Evolutionary conservation across 35 echinoderm and acorn worm species (phyloP), one percentile per base, ranked within the genome.

Genomic region (Ptychodera flava): DNA sequence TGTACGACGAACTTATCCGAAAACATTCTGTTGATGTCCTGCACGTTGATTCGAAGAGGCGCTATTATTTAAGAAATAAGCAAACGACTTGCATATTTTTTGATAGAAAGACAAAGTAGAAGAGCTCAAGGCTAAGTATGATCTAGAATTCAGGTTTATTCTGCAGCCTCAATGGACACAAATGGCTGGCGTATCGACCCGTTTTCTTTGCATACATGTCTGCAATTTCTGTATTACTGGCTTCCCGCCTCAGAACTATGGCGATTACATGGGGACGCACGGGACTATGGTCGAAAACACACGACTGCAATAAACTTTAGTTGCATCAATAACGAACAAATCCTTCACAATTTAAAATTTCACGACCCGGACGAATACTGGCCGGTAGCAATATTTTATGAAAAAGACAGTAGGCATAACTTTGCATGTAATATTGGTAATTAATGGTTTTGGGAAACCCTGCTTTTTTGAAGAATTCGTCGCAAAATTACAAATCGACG

Each of bases 141-240:
- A 64, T 64, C 6, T 12, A 22, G 45, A 64, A 64, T 64, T 64
- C 22, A 64, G 45, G 45, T 64, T 64, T 22, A 64, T 84, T 6
- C n/a, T 29, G 28, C 34, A 33, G 36, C 28, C 82, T 16, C 28
- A 86, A 76, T 78, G 75, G 29, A 77, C 87, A 31, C 34, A 28
- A 89, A 36, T 33, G 81, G 88, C 30, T 83, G 81, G 81, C 82
- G 34, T 14, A 83, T 83, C 36, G 79, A 29, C 1, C 80, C 88
- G 10, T 38, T 34, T 12, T 35, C 1, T 6, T 78, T 81, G 6
- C 78, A 35, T 12, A 35, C 78, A 27, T 82, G 87, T 45, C 78
- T 88, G 29, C 31, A 81, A 78, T 88, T 81, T 82, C 35, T 89
- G 28, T 83, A 89, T 76, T 80, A 89, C 32, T 89, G 88, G 88